Conservation (phyloP, 1,140 invertebrate genomes). For the Drosophila quadrilineata region DNA sequence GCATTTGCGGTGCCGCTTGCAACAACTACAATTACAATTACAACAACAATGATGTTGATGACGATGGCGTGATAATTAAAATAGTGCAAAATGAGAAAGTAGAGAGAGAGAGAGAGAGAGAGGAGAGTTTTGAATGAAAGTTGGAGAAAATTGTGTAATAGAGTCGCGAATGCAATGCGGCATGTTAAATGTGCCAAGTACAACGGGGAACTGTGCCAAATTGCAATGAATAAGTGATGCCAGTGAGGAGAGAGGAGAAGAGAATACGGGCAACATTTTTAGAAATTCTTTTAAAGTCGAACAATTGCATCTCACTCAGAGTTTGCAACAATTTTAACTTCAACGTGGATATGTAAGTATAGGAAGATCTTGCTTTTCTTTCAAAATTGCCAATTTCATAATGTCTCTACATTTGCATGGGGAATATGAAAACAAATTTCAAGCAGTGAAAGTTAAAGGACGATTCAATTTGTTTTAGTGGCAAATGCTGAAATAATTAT, state of each 20-base stretch:
- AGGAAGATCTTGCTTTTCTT: too few relatives aligned
- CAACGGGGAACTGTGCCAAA: conserved; percentile 33
- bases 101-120: neutral
- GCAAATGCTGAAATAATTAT: conserved; percentile 61
- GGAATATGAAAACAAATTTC: neutral
- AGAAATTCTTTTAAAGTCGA: neutral
- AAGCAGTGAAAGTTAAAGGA: conserved; percentile 4
- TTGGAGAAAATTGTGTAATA: conserved; percentile 13
- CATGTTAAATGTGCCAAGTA: conserved; percentile 17
- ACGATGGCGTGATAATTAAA: conserved; percentile 42
- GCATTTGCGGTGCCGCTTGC: conserved; percentile 26
- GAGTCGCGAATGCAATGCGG: conserved; percentile 31
- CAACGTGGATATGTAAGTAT: too few relatives aligned
- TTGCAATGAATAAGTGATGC: conserved; percentile 27
- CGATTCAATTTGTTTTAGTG: conserved; percentile 46
- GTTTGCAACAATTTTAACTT: too few relatives aligned
- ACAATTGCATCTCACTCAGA: too few relatives aligned
- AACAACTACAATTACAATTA: conserved; percentile 29
- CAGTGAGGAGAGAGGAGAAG: neutral
- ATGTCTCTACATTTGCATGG: conserved; percentile 15
- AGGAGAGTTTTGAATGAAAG: too few relatives aligned
- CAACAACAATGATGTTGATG: conserved; percentile 17
- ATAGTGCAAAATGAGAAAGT: conserved; percentile 9
- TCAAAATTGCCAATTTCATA: too few relatives aligned
- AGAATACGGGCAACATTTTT: neutral